A percentile compares a stretch with the other conserved stretches of the same genome.
These are phyloP conservation scores for Siniperca undulata DNA, from an alignment of 2,797 vertebrate genomes.

Conservation along the genomic window DNA sequence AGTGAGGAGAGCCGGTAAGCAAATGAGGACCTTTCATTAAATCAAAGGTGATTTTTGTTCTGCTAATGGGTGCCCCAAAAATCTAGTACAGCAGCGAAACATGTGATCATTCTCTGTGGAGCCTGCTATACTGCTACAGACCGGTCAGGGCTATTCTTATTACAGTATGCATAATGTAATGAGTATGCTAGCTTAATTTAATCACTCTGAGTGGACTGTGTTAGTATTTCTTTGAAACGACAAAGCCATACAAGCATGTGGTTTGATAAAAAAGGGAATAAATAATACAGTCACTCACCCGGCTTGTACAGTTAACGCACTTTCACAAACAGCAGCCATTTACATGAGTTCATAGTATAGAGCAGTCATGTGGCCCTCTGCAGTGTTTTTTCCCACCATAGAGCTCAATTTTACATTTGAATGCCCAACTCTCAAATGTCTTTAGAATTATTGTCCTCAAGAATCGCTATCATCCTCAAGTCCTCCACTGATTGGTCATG, in stretches of 20 bases:
- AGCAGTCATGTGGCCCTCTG: slow-evolving; percentile 34
- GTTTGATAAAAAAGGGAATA: slow-evolving; percentile 74
- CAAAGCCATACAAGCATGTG: slow-evolving; percentile 70
- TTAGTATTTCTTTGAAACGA: slow-evolving; percentile 81
- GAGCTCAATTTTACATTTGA: slow-evolving; percentile 59
- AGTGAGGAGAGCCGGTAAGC: slow-evolving; percentile 84
- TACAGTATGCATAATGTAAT: slow-evolving; percentile 87
- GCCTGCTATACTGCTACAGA: slow-evolving; percentile 76
- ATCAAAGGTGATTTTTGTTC: slow-evolving; percentile 89
- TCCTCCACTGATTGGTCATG: slow-evolving; percentile 75
- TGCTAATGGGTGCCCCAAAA: slow-evolving; percentile 86
- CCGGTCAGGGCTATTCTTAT: slow-evolving; percentile 86
- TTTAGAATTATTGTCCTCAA: slow-evolving; percentile 73
- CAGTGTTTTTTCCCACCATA: slow-evolving; percentile 43
- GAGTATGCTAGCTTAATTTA: slow-evolving; percentile 84
- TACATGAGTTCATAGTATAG: slow-evolving; percentile 65
- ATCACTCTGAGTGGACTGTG: slow-evolving; percentile 84
- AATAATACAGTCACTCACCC: slow-evolving; percentile 77
- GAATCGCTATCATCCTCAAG: slow-evolving; percentile 71
- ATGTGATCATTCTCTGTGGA: slow-evolving; percentile 85
- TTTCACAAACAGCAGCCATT: slow-evolving; percentile 73
- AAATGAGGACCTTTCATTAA: slow-evolving; percentile 88
- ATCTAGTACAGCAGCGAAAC: slow-evolving; percentile 81
- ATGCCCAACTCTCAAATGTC: slow-evolving; percentile 66
- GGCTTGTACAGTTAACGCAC: slow-evolving; percentile 70